Conservation (phyloP, 2,888 invertebrate species). For the Epinotia brunnichana region DNA sequence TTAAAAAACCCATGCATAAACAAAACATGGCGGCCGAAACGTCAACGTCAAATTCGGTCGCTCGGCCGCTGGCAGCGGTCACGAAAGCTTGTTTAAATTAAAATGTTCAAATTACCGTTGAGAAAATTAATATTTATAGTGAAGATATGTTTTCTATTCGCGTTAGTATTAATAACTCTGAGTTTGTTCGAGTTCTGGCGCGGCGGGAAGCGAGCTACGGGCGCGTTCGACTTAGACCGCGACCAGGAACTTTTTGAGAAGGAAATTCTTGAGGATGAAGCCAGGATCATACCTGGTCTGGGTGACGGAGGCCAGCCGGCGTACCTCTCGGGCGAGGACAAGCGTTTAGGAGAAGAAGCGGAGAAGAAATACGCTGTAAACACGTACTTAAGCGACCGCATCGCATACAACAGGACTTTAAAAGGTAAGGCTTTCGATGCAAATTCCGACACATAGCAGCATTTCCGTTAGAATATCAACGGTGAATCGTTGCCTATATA, state of each 20-base stretch:
- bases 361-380: slow-evolving; percentile 94
- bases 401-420: slow-evolving; percentile 92
- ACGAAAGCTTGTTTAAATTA: slow-evolving; percentile 45
- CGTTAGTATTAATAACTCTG: slow-evolving; percentile 68
- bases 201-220: slow-evolving; percentile 66
- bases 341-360: slow-evolving; percentile 86
- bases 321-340: slow-evolving; percentile 86
- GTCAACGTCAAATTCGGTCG: slow-evolving; percentile 64
- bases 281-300: slow-evolving; percentile 86
- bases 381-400: slow-evolving; percentile 93
- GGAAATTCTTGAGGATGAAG: slow-evolving; percentile 85
- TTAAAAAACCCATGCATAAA: slow-evolving; percentile 67
- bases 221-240: slow-evolving; percentile 57
- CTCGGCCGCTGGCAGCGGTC: slow-evolving; percentile 54
- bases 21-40: slow-evolving; percentile 59
- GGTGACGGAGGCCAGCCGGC: slow-evolving; percentile 89
- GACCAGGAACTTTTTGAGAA: slow-evolving; percentile 70
- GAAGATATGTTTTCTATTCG: slow-evolving; percentile 64
- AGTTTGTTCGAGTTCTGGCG: slow-evolving; percentile 75
- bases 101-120: slow-evolving; percentile 72
- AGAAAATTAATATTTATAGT: slow-evolving; percentile 72
- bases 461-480: not conserved
- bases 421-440: slow-evolving; percentile 74
- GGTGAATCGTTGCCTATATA: not conserved
- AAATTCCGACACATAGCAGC: slow-evolving; percentile 4